Percentiles rank a stretch among this genome's conserved stretches.
phyloP scores from a whole-genome alignment of 2,113 vertebrate genomes.

The Atherinomorus stipes region DNA sequence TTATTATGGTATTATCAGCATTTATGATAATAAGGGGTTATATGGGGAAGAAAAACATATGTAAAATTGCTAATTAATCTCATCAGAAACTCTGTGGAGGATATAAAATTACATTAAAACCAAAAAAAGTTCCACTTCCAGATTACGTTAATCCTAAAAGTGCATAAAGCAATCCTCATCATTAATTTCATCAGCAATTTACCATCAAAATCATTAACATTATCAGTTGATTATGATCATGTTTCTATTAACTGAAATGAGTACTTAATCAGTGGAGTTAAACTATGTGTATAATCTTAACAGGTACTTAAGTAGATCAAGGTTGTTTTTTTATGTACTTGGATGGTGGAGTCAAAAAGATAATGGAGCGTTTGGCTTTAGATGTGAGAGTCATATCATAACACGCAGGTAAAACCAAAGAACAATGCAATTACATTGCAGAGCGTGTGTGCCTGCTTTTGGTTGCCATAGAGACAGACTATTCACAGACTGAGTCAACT shows the following conservation, averaged over 20 bases:
- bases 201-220: neutral
- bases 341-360: neutral
- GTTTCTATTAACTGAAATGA: neutral
- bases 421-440: constrained; percentile 50
- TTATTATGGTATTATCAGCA: neutral
- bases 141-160: neutral
- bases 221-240: neutral
- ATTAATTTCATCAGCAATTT: neutral
- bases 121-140: neutral
- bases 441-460: constrained; percentile 53
- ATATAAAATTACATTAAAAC: neutral
- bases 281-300: neutral
- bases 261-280: neutral
- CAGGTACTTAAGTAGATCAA: neutral
- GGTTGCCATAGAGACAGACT: constrained; percentile 79
- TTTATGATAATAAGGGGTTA: neutral
- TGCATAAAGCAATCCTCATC: neutral
- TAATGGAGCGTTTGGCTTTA: neutral
- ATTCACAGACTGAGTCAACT: constrained; percentile 67
- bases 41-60: neutral
- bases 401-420: constrained; percentile 14
- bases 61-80: neutral
- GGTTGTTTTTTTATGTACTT: neutral
- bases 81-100: neutral
- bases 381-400: neutral